A percentile compares a stretch with the other conserved stretches of the same genome.
Conservation (phyloP, 2,797 vertebrate species). For the Sebastes iracundus region DNA sequence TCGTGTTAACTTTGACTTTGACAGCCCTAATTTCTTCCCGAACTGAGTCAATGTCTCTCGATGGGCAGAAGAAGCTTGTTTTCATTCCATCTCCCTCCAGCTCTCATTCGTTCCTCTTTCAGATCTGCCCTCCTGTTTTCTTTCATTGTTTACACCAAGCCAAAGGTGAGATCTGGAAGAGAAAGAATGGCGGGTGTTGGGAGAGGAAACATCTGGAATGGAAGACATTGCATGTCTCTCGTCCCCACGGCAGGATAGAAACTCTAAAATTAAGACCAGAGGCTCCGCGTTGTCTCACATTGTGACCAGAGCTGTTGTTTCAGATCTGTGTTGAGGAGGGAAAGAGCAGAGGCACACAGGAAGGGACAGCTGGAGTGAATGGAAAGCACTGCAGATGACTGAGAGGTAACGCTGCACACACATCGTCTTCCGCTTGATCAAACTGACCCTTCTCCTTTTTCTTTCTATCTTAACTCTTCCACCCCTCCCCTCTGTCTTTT, state of each 20-base stretch:
- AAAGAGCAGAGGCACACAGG: slow-evolving; percentile 25
- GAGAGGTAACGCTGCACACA: slow-evolving; percentile 41
- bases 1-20: too few species aligned
- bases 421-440: slow-evolving; percentile 33
- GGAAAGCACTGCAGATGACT: slow-evolving; percentile 46
- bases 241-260: slow-evolving; percentile 15
- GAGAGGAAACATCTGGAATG: slow-evolving; percentile 18
- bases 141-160: slow-evolving; percentile 43
- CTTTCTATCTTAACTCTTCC: slow-evolving; percentile 2
- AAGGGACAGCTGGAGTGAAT: slow-evolving; percentile 36
- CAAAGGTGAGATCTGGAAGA: slow-evolving; percentile 37
- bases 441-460: slow-evolving; percentile 5
- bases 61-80: neutral
- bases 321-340: neutral
- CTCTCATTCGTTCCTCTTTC: slow-evolving; percentile 23
- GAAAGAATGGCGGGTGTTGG: neutral
- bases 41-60: neutral
- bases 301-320: slow-evolving; percentile 10
- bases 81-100: neutral
- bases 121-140: slow-evolving; percentile 13
- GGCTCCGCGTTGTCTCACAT: slow-evolving; percentile 9
- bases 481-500: neutral
- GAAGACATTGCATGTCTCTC: slow-evolving; percentile 1
- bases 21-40: neutral
- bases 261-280: slow-evolving; percentile 21